Conservation (phyloP, 2,797 vertebrate species). For the Bovichtus variegatus region DNA sequence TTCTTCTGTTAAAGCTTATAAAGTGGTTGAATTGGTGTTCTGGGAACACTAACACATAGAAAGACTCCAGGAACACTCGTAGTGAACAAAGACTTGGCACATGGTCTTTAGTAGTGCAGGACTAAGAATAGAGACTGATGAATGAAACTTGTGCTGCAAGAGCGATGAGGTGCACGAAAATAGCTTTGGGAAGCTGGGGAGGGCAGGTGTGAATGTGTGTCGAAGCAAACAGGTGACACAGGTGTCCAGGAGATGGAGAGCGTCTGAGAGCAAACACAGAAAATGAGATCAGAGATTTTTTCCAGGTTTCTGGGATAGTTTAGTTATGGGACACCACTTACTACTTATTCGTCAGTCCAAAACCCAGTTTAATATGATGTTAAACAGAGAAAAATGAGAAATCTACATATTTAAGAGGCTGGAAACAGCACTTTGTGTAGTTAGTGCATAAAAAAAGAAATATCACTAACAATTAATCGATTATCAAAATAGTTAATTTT, state of each 20-base stretch:
- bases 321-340: neutral
- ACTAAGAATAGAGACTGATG: constrained; percentile 64
- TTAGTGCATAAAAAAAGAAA: too few species aligned
- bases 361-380: neutral
- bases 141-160: constrained; percentile 52
- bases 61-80: neutral
- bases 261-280: constrained; percentile 25
- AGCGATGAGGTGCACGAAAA: constrained; percentile 44
- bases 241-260: constrained; percentile 12
- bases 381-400: too few species aligned
- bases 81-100: constrained; percentile 24
- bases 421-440: too few species aligned
- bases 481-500: too few species aligned
- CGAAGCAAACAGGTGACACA: constrained; percentile 36
- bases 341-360: too few species aligned
- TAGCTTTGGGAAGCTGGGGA: constrained; percentile 34
- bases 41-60: neutral
- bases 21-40: constrained; percentile 8
- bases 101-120: constrained; percentile 5
- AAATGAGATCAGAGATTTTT: constrained; percentile 12
- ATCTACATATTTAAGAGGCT: too few species aligned
- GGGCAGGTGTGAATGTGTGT: constrained; percentile 64
- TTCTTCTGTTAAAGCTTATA: neutral
- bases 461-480: too few species aligned
- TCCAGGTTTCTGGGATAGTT: neutral